phyloP scores from a whole-genome alignment of 2,797 vertebrate genomes.

The Scyliorhinus canicula region DNA sequence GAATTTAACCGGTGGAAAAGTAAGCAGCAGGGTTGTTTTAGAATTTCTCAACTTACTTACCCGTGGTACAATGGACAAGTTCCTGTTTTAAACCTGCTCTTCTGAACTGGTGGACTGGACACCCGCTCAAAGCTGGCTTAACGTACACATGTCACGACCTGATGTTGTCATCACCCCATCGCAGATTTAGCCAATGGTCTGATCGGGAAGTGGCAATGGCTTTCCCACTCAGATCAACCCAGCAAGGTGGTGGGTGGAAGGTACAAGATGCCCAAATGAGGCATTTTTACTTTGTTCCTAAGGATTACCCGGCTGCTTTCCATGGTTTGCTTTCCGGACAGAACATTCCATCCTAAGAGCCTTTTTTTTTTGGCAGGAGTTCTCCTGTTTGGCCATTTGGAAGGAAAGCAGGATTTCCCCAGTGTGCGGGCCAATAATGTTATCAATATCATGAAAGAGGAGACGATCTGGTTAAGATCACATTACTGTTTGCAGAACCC shows the following conservation, averaged over 20 bases:
- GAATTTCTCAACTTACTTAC: not conserved
- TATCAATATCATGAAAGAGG: not conserved
- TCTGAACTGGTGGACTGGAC: not conserved
- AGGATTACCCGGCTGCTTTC: too few relatives aligned
- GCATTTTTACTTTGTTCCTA: too few relatives aligned
- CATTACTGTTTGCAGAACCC: not conserved
- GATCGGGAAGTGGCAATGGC: not conserved
- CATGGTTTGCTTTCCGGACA: too few relatives aligned
- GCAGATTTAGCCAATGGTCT: not conserved
- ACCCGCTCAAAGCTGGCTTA: not conserved
- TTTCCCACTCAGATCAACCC: not conserved
- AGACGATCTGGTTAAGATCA: not conserved
- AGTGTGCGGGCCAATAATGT: not conserved
- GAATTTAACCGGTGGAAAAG: not conserved
- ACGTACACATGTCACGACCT: not conserved
- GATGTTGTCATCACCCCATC: not conserved
- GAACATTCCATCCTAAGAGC: too few relatives aligned
- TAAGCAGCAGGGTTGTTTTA: not conserved
- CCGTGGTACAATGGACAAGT: not conserved
- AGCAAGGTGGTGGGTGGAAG: not conserved
- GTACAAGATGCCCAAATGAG: not conserved
- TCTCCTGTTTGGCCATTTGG: not conserved
- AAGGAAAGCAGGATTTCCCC: not conserved
- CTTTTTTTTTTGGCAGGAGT: too few relatives aligned
- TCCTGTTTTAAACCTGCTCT: not conserved